phyloP scores from a whole-genome alignment of 2,888 invertebrate species.

The Chironomus riparius region DNA sequence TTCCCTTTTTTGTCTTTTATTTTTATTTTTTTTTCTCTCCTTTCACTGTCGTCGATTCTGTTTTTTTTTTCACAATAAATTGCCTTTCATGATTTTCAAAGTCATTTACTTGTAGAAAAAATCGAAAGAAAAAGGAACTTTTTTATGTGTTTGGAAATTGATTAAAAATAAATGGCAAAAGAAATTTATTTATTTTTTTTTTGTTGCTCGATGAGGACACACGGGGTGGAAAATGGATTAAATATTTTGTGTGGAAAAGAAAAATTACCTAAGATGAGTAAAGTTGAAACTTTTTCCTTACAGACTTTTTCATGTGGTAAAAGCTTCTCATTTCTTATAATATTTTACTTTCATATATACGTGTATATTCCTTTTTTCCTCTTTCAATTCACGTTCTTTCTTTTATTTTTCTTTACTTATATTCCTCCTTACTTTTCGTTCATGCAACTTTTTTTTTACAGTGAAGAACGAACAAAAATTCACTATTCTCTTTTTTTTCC shows the following conservation, averaged over 20 bases:
- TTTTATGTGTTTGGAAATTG: too few relatives aligned
- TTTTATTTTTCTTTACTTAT: background rate
- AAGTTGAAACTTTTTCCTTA: conserved; percentile 11
- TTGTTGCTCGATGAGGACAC: too few relatives aligned
- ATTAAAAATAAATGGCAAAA: too few relatives aligned
- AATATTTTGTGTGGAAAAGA: background rate
- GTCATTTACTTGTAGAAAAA: too few relatives aligned
- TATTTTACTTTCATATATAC: background rate
- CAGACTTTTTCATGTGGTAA: conserved; percentile 7
- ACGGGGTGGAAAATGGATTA: background rate
- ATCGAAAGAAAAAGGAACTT: too few relatives aligned
- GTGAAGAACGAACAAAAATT: background rate
- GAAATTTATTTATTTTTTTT: too few relatives aligned
- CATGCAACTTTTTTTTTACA: background rate
- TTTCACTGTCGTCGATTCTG: background rate
- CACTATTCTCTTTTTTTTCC: background rate
- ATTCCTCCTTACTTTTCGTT: background rate
- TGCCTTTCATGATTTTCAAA: too few relatives aligned
- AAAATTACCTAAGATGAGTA: conserved; percentile 9
- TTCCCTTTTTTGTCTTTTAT: background rate
- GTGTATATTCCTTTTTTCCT: background rate
- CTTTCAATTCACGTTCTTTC: background rate
- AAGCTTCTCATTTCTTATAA: conserved; percentile 3
- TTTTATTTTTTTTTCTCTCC: too few relatives aligned
- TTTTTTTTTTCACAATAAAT: too few relatives aligned